Conservation (phyloP, 2,113 vertebrate genomes). For the Larimichthys crocea region DNA sequence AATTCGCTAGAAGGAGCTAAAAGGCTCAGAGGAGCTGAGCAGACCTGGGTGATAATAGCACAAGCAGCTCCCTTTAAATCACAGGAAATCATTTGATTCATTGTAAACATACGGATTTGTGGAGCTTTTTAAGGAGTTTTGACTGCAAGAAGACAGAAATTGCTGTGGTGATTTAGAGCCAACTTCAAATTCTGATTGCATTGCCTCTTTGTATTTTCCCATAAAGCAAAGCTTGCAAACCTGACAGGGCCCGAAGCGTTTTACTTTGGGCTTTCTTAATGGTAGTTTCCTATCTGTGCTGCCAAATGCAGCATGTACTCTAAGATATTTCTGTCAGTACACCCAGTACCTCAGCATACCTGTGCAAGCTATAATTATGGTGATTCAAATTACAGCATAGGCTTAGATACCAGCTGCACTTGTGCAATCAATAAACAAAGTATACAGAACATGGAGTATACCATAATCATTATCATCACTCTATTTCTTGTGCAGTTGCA, state of each 20-base stretch:
- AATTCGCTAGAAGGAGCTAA: background rate
- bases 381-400: constrained; percentile 8
- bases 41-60: background rate
- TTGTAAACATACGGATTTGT: background rate
- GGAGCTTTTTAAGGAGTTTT: background rate
- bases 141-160: background rate
- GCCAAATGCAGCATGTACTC: constrained; percentile 5
- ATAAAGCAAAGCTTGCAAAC: background rate
- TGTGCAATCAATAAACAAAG: constrained; percentile 29
- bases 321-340: constrained; percentile 6
- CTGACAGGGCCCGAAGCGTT: background rate
- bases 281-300: background rate
- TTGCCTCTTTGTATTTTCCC: background rate
- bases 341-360: background rate
- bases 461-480: constrained; percentile 18
- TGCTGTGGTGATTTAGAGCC: background rate
- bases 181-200: background rate
- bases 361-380: constrained; percentile 23
- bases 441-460: constrained; percentile 11
- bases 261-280: background rate
- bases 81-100: background rate
- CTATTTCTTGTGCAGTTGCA: background rate
- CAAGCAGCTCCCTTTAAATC: background rate
- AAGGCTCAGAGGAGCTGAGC: background rate
- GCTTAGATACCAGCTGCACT: constrained; percentile 10